A percentile compares a stretch with the other conserved stretches of the same genome.
Evolutionary conservation across 1,140 invertebrate genomes (phyloP).

Genomic region (Palaemon carinicauda): DNA sequence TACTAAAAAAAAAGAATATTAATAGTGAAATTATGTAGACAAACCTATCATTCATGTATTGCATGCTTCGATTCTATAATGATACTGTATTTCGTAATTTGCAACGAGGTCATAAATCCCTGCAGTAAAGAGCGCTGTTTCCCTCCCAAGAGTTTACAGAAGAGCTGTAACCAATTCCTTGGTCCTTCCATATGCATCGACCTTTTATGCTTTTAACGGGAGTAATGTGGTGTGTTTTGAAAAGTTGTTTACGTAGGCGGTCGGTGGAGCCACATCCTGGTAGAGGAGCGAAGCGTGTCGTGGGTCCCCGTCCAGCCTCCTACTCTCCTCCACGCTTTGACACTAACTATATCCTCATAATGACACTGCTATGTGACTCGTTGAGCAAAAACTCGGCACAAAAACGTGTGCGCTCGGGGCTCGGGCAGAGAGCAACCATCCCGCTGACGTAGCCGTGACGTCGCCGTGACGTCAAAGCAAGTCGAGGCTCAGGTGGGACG

Average conservation of each 20-base stretch:
- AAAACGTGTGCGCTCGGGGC: slow-evolving; percentile 7
- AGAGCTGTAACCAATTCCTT: too few species aligned
- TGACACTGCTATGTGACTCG: slow-evolving; percentile 50
- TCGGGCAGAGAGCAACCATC: slow-evolving; percentile 15
- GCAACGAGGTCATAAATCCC: too few species aligned
- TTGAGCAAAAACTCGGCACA: slow-evolving; percentile 6
- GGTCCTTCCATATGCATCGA: too few species aligned
- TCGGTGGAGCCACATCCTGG: slow-evolving; percentile 21
- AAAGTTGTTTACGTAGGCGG: slow-evolving; percentile 19
- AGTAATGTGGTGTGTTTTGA: too few species aligned
- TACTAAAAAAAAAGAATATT: too few species aligned
- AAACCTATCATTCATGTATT: too few species aligned
- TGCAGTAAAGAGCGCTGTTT: too few species aligned
- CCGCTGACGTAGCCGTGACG: slow-evolving; percentile 43
- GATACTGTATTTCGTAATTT: too few species aligned
- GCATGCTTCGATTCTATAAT: too few species aligned
- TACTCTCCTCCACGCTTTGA: neutral
- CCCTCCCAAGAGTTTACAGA: too few species aligned
- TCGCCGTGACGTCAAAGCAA: slow-evolving; percentile 22
- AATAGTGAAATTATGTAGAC: too few species aligned
- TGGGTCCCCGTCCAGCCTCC: neutral
- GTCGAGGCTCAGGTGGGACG: slow-evolving; percentile 28
- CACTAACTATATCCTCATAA: slow-evolving; percentile 51
- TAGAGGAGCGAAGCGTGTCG: neutral
- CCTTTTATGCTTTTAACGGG: too few species aligned